A percentile compares a stretch with the other conserved stretches of the same genome.
phyloP scores from a whole-genome alignment of 2,888 invertebrate species.

The Ennomos fuscantarius region DNA sequence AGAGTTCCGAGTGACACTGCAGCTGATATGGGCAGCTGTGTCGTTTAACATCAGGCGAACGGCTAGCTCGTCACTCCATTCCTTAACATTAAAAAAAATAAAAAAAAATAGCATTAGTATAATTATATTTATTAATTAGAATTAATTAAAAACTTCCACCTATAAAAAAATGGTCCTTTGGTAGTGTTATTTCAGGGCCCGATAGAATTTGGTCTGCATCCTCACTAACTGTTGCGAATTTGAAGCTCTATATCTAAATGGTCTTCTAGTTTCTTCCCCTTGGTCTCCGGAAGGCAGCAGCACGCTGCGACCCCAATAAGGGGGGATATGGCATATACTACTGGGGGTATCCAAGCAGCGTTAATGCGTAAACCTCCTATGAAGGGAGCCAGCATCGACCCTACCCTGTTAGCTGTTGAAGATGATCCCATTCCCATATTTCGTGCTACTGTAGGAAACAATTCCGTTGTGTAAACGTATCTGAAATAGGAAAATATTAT shows the following conservation, averaged over 20 bases:
- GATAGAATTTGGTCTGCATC: no score
- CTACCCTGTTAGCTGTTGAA: slow-evolving; percentile 81
- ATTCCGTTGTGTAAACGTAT: slow-evolving; percentile 82
- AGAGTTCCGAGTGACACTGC: no score
- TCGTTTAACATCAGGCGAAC: no score
- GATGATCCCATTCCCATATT: slow-evolving; percentile 81
- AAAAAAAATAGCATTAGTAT: no score
- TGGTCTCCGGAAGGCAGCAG: slow-evolving; percentile 31
- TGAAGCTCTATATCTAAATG: slow-evolving; percentile 11
- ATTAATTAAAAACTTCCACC: no score
- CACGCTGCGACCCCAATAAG: slow-evolving; percentile 11
- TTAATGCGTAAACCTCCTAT: slow-evolving; percentile 53
- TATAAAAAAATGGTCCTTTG: no score
- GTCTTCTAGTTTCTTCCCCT: slow-evolving; percentile 27
- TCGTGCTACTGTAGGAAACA: slow-evolving; percentile 82
- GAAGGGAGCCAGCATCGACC: slow-evolving; percentile 83
- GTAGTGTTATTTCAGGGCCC: no score
- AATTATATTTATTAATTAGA: no score
- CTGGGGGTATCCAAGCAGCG: slow-evolving; percentile 25
- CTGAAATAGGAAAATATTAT: slow-evolving; percentile 11
- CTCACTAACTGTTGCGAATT: no score
- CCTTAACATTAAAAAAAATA: no score
- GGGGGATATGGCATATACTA: slow-evolving; percentile 19
- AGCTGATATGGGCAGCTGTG: no score
- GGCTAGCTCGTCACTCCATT: no score